These are phyloP conservation scores for Bombus superbus DNA, from an alignment of 1,140 invertebrate species.

Conservation along the genomic window DNA sequence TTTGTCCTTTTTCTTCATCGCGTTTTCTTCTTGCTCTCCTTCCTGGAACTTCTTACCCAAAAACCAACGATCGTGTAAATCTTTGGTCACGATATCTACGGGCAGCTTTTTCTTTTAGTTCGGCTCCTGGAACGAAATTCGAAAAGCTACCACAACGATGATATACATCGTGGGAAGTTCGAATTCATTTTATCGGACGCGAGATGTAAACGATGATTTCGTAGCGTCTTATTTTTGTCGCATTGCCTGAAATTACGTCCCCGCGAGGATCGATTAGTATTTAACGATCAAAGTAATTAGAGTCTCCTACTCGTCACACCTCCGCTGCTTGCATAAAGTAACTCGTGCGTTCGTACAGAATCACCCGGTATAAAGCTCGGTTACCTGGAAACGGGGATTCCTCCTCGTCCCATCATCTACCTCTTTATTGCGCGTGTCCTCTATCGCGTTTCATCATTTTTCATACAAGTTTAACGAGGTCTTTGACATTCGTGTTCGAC, in stretches of 20 bases:
- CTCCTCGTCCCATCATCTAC: slow-evolving; percentile 24
- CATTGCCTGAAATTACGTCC: slow-evolving; percentile 2
- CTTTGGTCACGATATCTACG: neutral
- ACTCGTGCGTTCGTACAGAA: neutral
- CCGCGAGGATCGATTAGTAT: slow-evolving; percentile 21
- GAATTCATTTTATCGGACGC: neutral
- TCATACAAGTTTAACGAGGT: slow-evolving; percentile 34
- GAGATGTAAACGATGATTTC: neutral
- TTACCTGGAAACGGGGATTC: slow-evolving; percentile 45
- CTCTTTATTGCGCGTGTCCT: slow-evolving; percentile 44
- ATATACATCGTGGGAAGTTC: neutral
- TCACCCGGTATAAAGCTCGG: slow-evolving; percentile 30
- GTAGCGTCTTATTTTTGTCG: neutral
- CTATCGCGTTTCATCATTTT: slow-evolving; percentile 24
- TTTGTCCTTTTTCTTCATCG: neutral
- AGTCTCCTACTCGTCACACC: neutral
- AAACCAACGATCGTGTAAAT: neutral
- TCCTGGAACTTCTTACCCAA: neutral
- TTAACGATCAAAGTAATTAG: slow-evolving; percentile 41
- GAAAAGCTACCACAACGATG: neutral
- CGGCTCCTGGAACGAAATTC: neutral
- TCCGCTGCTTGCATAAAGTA: neutral
- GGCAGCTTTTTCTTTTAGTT: neutral
- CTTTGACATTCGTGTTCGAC: slow-evolving; percentile 40
- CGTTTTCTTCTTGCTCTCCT: neutral